A percentile compares a stretch with the other conserved stretches of the same genome.
Evolutionary conservation across 2,888 invertebrate genomes (phyloP).

Genomic region (Eupithecia subfuscata): DNA sequence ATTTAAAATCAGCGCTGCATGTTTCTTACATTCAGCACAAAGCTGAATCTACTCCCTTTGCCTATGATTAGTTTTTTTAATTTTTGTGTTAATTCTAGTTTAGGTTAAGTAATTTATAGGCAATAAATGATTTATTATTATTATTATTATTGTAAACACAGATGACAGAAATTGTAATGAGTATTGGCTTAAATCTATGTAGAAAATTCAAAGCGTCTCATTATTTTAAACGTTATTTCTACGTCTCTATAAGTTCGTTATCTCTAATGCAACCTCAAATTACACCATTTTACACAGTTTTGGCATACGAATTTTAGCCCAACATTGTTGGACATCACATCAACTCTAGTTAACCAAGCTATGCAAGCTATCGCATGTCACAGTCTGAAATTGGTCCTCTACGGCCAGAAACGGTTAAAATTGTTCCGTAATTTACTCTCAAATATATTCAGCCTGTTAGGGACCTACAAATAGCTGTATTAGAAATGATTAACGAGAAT

Average conservation of each 20-base stretch:
- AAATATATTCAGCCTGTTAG: slow-evolving; percentile 39
- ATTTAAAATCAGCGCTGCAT: too few relatives aligned
- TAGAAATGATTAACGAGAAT: slow-evolving; percentile 44
- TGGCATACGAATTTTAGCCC: neutral
- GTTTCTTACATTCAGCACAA: too few relatives aligned
- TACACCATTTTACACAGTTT: neutral
- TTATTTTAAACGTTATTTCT: too few relatives aligned
- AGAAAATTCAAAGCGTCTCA: too few relatives aligned
- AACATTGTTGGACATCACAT: neutral
- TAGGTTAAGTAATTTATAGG: too few relatives aligned
- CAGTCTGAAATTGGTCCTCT: slow-evolving; percentile 20
- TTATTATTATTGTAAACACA: too few relatives aligned
- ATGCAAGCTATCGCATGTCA: neutral
- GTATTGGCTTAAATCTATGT: too few relatives aligned
- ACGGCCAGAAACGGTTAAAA: slow-evolving; percentile 31
- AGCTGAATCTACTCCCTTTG: too few relatives aligned
- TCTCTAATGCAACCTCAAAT: neutral
- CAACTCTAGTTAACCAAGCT: neutral
- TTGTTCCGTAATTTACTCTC: slow-evolving; percentile 37
- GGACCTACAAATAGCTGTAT: slow-evolving; percentile 39
- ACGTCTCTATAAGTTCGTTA: neutral
- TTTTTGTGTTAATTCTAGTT: too few relatives aligned
- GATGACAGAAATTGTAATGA: too few relatives aligned
- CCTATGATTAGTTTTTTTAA: too few relatives aligned
- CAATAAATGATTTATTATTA: too few relatives aligned